Evolutionary conservation across 2,113 vertebrate species (phyloP).

Genomic region (Oncorhynchus gorbuscha): DNA sequence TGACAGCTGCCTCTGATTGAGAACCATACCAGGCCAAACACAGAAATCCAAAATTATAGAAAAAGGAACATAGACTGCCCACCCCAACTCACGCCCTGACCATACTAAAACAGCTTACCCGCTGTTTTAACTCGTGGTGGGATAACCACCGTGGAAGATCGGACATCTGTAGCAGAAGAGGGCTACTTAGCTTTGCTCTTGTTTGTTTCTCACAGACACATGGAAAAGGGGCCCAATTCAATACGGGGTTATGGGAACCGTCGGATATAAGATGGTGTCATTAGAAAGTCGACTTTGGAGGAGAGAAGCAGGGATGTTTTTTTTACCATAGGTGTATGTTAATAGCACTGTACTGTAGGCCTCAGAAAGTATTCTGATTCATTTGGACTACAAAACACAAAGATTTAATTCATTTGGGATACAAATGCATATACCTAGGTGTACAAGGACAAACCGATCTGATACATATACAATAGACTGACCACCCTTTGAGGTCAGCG

Average conservation of each 20-base stretch:
- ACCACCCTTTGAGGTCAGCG: not conserved
- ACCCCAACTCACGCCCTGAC: too few relatives aligned
- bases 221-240: not conserved
- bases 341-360: too few relatives aligned
- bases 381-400: not conserved
- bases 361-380: not conserved
- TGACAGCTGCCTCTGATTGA: too few relatives aligned
- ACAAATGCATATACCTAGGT: not conserved
- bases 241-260: not conserved
- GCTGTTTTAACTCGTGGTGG: not conserved
- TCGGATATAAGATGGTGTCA: not conserved
- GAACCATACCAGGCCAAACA: too few relatives aligned
- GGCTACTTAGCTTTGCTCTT: not conserved
- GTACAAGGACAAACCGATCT: not conserved
- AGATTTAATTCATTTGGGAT: not conserved
- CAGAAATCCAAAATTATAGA: too few relatives aligned
- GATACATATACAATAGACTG: not conserved
- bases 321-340: not conserved
- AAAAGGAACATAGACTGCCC: too few relatives aligned
- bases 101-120: not conserved
- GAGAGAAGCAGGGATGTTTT: not conserved
- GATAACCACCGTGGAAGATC: slow-evolving; percentile 11
- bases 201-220: slow-evolving; percentile 14
- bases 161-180: not conserved
- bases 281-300: not conserved